Conservation (phyloP, 1,140 invertebrate species). For the Sitobion miscanthi region DNA sequence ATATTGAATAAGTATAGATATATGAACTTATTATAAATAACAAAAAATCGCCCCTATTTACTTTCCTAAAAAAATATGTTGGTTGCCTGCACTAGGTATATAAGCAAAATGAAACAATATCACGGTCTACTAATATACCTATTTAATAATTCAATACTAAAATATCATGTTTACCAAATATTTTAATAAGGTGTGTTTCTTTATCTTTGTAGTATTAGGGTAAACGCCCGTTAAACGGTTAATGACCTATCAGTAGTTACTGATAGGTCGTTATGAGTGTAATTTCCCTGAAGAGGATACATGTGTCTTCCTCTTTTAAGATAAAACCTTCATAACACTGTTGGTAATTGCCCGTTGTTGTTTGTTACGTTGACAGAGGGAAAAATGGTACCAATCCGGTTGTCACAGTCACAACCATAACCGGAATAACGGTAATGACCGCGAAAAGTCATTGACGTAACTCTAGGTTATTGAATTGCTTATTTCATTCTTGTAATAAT, state of each 20-base stretch:
- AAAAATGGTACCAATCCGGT: constrained; percentile 51
- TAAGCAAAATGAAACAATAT: not conserved
- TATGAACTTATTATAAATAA: not conserved
- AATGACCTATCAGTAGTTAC: constrained; percentile 28
- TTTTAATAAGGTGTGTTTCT: not conserved
- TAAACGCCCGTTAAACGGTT: constrained; percentile 36
- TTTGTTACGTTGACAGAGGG: constrained; percentile 36
- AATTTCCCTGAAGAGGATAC: constrained; percentile 24
- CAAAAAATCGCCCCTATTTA: not conserved
- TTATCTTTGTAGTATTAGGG: not conserved
- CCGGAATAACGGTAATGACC: constrained; percentile 56
- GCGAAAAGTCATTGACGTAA: constrained; percentile 54
- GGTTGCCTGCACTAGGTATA: not conserved
- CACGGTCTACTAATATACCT: not conserved
- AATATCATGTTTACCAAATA: not conserved
- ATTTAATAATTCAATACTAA: not conserved
- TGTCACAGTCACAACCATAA: constrained; percentile 32
- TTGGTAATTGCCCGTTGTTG: constrained; percentile 42
- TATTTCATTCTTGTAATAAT: not conserved
- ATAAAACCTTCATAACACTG: constrained; percentile 41
- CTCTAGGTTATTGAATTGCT: constrained; percentile 17
- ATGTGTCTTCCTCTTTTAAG: constrained; percentile 8
- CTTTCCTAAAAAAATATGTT: not conserved
- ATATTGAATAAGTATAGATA: not conserved
- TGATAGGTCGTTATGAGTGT: not conserved